Evolutionary conservation across 2,113 vertebrate species (phyloP).

Genomic region (Colossoma macropomum): DNA sequence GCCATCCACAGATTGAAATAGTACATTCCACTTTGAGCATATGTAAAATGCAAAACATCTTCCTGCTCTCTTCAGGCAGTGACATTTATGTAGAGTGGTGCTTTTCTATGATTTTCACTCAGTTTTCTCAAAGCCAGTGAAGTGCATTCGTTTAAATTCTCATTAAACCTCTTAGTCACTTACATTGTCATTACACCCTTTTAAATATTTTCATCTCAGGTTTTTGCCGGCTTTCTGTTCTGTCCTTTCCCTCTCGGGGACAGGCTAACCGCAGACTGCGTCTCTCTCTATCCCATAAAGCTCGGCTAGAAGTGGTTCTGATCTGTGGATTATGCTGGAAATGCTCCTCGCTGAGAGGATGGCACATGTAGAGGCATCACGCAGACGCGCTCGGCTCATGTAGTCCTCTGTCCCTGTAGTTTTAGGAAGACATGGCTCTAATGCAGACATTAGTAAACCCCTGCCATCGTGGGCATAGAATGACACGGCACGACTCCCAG

Average conservation of each 20-base stretch:
- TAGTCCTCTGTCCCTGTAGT: conserved; percentile 72
- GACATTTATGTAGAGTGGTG: neutral
- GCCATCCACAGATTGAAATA: neutral
- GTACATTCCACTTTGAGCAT: neutral
- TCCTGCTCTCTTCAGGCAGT: neutral
- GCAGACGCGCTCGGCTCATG: conserved; percentile 57
- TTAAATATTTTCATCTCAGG: conserved; percentile 58
- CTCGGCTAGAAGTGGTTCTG: conserved; percentile 71
- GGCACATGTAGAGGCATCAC: conserved; percentile 62
- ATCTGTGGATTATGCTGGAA: conserved; percentile 70
- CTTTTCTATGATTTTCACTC: neutral
- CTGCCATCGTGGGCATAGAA: conserved; percentile 74
- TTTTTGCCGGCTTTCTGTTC: conserved; percentile 54
- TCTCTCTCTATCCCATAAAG: conserved; percentile 71
- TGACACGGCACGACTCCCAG: conserved; percentile 72
- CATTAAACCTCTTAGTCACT: conserved; percentile 39
- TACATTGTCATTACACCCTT: conserved; percentile 48
- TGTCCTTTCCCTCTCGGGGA: conserved; percentile 32
- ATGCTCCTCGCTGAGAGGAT: conserved; percentile 59
- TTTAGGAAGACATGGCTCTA: conserved; percentile 76
- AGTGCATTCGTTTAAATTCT: conserved; percentile 26
- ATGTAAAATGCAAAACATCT: neutral
- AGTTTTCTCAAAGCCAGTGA: conserved; percentile 2
- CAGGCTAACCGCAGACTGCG: conserved; percentile 54
- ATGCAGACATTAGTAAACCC: conserved; percentile 81